Conservation (phyloP, 1,140 invertebrate species). For the Bactericera cockerelli region DNA sequence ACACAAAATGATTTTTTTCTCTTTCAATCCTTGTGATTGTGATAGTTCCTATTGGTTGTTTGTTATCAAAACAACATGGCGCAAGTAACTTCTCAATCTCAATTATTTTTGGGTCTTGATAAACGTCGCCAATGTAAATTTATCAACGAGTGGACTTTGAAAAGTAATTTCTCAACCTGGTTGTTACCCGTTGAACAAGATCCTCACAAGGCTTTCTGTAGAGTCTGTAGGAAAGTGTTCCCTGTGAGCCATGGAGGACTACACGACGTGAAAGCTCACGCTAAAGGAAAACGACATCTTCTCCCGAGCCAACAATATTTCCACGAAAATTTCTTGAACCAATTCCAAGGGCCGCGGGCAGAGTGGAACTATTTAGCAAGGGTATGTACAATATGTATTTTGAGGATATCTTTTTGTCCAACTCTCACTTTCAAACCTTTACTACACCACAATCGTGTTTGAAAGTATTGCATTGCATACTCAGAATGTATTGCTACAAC, state of each 20-base stretch:
- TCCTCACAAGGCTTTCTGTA: constrained; percentile 27
- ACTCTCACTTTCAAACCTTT: no score
- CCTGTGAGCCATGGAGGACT: constrained; percentile 27
- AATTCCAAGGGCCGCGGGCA: no score
- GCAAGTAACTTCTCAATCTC: constrained; percentile 6
- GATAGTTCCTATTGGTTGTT: no score
- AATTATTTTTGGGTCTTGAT: constrained; percentile 16
- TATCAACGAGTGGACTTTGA: constrained; percentile 24
- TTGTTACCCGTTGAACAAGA: constrained; percentile 25
- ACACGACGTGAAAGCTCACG: constrained; percentile 27
- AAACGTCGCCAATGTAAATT: constrained; percentile 28
- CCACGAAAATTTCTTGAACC: no score
- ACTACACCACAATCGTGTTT: no score
- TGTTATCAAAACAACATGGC: constrained; percentile 19
- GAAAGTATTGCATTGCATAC: no score
- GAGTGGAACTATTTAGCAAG: no score
- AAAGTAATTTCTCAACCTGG: constrained; percentile 25
- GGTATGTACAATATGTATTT: no score
- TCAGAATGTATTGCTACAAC: no score
- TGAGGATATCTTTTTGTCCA: no score
- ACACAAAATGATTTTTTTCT: constrained; percentile 1
- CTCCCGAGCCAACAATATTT: constrained; percentile 19
- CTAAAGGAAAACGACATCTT: constrained; percentile 27
- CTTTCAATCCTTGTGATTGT: neutral
- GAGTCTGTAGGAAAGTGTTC: constrained; percentile 27